These are phyloP conservation scores for Ctenicera cuprea DNA, from an alignment of 2,888 invertebrate genomes.

Conservation along the genomic window DNA sequence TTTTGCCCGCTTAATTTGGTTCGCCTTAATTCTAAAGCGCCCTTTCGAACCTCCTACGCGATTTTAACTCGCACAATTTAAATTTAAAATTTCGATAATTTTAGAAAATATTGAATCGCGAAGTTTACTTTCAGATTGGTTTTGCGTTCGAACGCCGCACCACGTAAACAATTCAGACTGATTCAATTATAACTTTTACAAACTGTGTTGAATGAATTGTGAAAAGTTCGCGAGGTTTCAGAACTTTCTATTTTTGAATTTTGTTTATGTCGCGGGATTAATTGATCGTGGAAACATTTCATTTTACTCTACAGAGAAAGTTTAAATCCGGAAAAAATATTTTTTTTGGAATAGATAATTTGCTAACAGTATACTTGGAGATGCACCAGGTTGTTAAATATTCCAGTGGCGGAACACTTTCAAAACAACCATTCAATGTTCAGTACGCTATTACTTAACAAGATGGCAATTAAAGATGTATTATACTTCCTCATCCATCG, in stretches of 20 bases:
- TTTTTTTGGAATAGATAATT: no score
- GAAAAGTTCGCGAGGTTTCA: not conserved
- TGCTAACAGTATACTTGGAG: no score
- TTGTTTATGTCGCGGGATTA: constrained; percentile 29
- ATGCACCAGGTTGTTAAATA: no score
- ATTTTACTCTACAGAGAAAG: not conserved
- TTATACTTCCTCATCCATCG: no score
- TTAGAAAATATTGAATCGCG: constrained; percentile 27
- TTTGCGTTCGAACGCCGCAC: constrained; percentile 20
- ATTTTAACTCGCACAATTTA: constrained; percentile 24
- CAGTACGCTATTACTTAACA: no score
- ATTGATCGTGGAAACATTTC: constrained; percentile 28
- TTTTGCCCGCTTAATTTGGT: constrained; percentile 20
- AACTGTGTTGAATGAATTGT: constrained; percentile 17
- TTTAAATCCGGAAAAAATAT: not conserved
- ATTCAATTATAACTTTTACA: constrained; percentile 47
- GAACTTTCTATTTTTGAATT: constrained; percentile 21
- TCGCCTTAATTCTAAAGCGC: constrained; percentile 1
- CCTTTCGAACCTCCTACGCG: not conserved
- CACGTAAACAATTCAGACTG: constrained; percentile 39
- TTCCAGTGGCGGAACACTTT: no score
- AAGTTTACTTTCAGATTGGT: constrained; percentile 28
- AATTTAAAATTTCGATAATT: constrained; percentile 38
- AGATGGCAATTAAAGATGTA: no score
- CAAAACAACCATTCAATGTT: no score